Base-by-base conservation (phyloP, 2,113 vertebrate genomes). In the Chinchilla lanigera region DNA sequence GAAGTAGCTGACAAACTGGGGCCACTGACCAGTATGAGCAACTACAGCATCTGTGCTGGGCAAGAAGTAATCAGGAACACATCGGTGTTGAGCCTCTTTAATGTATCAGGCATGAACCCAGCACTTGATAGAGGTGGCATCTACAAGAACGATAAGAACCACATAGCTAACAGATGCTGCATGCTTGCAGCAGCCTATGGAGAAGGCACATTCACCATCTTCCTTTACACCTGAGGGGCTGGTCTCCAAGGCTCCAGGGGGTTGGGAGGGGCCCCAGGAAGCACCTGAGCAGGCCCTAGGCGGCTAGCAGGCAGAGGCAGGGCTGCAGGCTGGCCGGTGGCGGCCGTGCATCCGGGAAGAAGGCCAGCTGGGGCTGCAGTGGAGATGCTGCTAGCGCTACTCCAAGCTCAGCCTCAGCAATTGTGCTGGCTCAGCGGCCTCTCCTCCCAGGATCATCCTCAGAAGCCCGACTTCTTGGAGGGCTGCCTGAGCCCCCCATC, bases 1-100 rank as follows among this genome's bases (percentile, higher is more conserved):
- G 96, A 92, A 41, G 97, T 65, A 5, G 89, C 96, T 99, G 98
- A 99, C 92, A 99, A 99, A 98, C 96, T 98, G 67, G 97, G 94
- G 96, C 98, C 97, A 38, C 71, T 17, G 33, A 89, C n/a, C 91
- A 28, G 91, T 91, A 24, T 19, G 47, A 73, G 60, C 50, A 86
- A n/a, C 61, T 60, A 33, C 26, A 30, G 67, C 50, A 19, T 80
- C 65, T 60, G 60, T 47, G 41, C 77, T n/a, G 33, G 67, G n/a
- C 35, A 6, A 58, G 75, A 63, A 3, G 38, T 17, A 13, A 33
- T 47, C 63, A 5, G 11, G 4, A 33, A 50, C 4, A 2, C 5
- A 2, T 26, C 3, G 26, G 5, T 85, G 14, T 54, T 5, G 33
- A 92, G 44, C 38, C 44, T 33, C 30, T 52, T 14, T 38, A 38